A percentile compares a stretch with the other conserved stretches of the same genome.
Evolutionary conservation across 2,888 invertebrate species (phyloP).

Genomic region (Mylabris sibirica): DNA sequence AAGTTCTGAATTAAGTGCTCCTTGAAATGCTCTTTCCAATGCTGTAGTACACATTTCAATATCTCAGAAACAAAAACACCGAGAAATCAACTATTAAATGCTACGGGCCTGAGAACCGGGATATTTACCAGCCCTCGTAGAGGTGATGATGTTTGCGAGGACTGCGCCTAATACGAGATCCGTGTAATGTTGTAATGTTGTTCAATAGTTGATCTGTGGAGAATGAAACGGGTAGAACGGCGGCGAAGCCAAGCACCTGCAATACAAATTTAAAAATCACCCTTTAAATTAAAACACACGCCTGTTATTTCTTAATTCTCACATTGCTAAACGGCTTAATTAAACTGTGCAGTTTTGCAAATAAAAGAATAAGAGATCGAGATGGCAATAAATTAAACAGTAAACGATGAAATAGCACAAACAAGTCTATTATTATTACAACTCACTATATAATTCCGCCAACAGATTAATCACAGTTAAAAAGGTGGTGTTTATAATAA

Average conservation of each 20-base stretch:
- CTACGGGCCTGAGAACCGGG: too few relatives aligned
- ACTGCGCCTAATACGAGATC: slow-evolving; percentile 49
- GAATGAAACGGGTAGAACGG: slow-evolving; percentile 61
- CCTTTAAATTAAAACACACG: too few relatives aligned
- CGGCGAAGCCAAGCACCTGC: slow-evolving; percentile 70
- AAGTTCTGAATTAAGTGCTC: too few relatives aligned
- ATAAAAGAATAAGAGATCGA: neutral
- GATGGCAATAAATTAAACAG: slow-evolving; percentile 27
- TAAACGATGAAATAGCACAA: slow-evolving; percentile 31
- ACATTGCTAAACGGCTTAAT: neutral
- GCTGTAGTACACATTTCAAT: too few relatives aligned
- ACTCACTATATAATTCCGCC: slow-evolving; percentile 28
- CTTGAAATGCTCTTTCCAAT: too few relatives aligned
- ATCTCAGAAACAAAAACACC: too few relatives aligned
- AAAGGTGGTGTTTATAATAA: slow-evolving; percentile 22
- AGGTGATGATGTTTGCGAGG: slow-evolving; percentile 39
- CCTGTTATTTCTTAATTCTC: neutral
- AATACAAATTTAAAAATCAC: slow-evolving; percentile 44
- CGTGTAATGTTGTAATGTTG: slow-evolving; percentile 53
- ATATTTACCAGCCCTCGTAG: slow-evolving; percentile 39
- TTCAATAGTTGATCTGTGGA: slow-evolving; percentile 53
- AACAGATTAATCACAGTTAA: slow-evolving; percentile 35
- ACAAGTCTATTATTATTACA: slow-evolving; percentile 33
- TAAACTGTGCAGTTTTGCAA: neutral
- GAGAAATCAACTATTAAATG: too few relatives aligned